These are phyloP conservation scores for Dicrurus megarhynchus DNA, from an alignment of 2,113 vertebrate genomes.

Conservation along the genomic window DNA sequence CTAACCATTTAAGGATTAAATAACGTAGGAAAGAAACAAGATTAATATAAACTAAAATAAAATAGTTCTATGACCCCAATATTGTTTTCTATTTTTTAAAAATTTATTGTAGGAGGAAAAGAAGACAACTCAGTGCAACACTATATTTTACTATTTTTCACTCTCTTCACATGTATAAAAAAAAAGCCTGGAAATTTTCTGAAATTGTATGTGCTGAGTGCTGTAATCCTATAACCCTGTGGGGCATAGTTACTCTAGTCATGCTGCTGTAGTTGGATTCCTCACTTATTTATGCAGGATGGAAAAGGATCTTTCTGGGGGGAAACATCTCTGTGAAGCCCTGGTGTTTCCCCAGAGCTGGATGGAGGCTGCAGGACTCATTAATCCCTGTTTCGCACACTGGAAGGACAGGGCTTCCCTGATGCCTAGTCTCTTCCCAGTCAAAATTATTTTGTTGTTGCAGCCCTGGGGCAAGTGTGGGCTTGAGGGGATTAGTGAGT, in stretches of 20 bases:
- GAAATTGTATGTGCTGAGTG: background rate
- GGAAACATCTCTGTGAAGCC: background rate
- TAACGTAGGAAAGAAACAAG: background rate
- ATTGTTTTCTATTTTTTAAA: background rate
- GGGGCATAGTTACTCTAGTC: background rate
- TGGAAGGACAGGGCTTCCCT: background rate
- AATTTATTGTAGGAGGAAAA: background rate
- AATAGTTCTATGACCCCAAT: background rate
- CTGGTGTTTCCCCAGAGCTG: background rate
- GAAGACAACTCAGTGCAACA: background rate
- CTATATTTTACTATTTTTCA: background rate
- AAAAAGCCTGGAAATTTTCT: background rate
- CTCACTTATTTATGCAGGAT: background rate
- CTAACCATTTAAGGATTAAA: background rate
- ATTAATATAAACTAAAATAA: background rate
- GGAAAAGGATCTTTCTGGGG: background rate
- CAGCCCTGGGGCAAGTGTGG: accelerated
- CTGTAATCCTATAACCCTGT: background rate
- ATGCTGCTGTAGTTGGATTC: background rate
- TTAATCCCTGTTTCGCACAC: accelerated
- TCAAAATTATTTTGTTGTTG: background rate
- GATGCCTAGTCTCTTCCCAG: background rate
- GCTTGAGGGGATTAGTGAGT: background rate
- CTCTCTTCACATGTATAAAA: background rate
- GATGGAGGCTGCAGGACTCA: background rate